A percentile compares a stretch with the other conserved stretches of the same genome.
Conservation (phyloP, 2,888 invertebrate genomes). For the Ormia ochracea region DNA sequence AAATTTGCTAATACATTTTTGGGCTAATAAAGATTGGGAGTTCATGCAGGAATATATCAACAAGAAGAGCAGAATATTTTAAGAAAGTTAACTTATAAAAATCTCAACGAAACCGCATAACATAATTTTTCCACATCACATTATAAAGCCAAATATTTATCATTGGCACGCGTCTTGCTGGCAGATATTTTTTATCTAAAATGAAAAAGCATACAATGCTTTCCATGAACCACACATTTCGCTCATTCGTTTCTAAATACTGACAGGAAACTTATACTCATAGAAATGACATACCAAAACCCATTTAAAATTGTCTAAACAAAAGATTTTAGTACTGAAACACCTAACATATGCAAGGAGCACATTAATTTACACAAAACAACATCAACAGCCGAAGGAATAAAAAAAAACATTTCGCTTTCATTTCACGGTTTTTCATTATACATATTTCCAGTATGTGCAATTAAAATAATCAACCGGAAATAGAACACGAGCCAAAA, state of each 20-base stretch:
- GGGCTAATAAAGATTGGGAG: too few relatives aligned
- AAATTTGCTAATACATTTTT: too few relatives aligned
- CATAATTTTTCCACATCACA: background rate
- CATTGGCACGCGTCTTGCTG: constrained; percentile 29
- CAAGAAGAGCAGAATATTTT: too few relatives aligned
- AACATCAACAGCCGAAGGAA: background rate
- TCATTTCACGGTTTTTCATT: constrained; percentile 68
- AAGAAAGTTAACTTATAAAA: too few relatives aligned
- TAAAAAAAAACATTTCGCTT: constrained; percentile 71
- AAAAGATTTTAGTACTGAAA: constrained; percentile 47
- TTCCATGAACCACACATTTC: background rate
- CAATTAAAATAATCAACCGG: constrained; percentile 75
- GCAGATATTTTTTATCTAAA: background rate
- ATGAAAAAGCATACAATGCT: background rate
- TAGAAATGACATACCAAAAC: constrained; percentile 44
- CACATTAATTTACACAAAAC: constrained; percentile 41
- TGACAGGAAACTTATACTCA: constrained; percentile 57
- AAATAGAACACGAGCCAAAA: constrained; percentile 77
- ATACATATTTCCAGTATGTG: constrained; percentile 45
- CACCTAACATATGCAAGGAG: constrained; percentile 54
- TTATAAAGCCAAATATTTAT: background rate
- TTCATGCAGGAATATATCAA: too few relatives aligned
- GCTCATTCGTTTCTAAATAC: constrained; percentile 12
- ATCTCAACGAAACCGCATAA: background rate
- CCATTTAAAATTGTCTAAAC: constrained; percentile 35